Percentiles rank a stretch among this genome's conserved stretches.
These are phyloP conservation scores for Stegana nigrithorax DNA, from an alignment of 2,888 invertebrate genomes.

Conservation along the genomic window DNA sequence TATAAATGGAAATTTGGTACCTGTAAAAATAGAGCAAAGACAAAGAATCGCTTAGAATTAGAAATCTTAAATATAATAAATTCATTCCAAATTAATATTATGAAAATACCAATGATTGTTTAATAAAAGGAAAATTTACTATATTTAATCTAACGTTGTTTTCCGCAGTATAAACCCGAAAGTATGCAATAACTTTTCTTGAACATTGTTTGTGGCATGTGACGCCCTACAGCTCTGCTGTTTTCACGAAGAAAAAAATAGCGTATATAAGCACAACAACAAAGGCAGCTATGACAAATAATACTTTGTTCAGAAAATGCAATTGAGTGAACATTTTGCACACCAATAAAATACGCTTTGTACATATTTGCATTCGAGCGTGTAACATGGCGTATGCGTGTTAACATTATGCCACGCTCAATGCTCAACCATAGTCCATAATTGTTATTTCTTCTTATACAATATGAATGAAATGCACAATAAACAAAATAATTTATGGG, in stretches of 20 bases:
- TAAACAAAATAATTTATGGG: neutral
- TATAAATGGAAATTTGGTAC: conserved; percentile 97
- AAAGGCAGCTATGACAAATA: too few species aligned
- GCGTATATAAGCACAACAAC: too few species aligned
- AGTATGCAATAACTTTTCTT: conserved; percentile 5
- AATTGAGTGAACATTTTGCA: neutral
- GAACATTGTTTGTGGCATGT: too few species aligned
- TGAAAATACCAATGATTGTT: neutral
- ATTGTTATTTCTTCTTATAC: neutral
- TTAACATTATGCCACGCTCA: neutral
- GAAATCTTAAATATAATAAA: neutral
- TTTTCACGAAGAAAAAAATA: too few species aligned
- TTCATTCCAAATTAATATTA: too few species aligned
- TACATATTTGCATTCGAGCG: neutral
- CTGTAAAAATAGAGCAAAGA: conserved; percentile 68
- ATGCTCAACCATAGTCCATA: neutral
- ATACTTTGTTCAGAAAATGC: too few species aligned
- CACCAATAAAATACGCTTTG: too few species aligned
- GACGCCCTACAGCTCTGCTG: too few species aligned
- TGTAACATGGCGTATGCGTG: neutral
- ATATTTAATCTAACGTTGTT: neutral
- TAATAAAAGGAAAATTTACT: neutral
- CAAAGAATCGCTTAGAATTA: neutral
- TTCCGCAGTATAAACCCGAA: neutral
- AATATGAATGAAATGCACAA: conserved; percentile 1